Percentiles rank a stretch among this genome's conserved stretches.
Evolutionary conservation across 2,888 invertebrate genomes (phyloP).

Genomic region (Aleiodes testaceus): DNA sequence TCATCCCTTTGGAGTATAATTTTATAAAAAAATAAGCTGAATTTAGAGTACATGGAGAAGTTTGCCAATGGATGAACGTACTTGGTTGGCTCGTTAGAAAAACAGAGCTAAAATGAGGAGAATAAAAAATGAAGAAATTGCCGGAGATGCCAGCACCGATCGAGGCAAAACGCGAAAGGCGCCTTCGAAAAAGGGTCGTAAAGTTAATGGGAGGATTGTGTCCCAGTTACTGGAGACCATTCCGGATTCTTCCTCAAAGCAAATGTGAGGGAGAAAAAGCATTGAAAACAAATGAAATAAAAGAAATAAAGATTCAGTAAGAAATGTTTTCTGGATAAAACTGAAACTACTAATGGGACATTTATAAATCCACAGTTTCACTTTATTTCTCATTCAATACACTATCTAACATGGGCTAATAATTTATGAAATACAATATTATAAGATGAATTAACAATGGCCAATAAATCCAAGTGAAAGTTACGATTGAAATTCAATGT

Average conservation of each 20-base stretch:
- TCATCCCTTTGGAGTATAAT: background rate
- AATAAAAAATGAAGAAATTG: constrained; percentile 12
- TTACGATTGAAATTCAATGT: background rate
- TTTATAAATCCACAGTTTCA: constrained; percentile 26
- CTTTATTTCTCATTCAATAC: constrained; percentile 28
- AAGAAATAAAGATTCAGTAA: background rate
- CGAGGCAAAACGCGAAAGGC: constrained; percentile 23
- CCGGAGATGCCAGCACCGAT: constrained; percentile 20
- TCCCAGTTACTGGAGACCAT: constrained; percentile 30
- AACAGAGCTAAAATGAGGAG: background rate
- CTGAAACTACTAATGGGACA: background rate
- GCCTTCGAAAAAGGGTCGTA: constrained; percentile 37
- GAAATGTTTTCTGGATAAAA: constrained; percentile 3
- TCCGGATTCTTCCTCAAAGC: constrained; percentile 2
- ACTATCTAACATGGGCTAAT: constrained; percentile 6
- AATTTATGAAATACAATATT: constrained; percentile 18
- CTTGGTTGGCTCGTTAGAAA: constrained; percentile 17
- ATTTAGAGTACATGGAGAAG: background rate
- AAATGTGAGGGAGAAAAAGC: constrained; percentile 23
- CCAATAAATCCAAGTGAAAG: constrained; percentile 5
- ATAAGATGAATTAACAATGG: constrained; percentile 15
- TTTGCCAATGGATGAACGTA: constrained; percentile 25
- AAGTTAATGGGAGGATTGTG: constrained; percentile 39
- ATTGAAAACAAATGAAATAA: constrained; percentile 10
- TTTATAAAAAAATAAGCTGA: background rate